Evolutionary conservation across 1,140 invertebrate genomes (phyloP), one percentile per base, ranked within the genome.

Genomic region (Rhizoglyphus robini): DNA sequence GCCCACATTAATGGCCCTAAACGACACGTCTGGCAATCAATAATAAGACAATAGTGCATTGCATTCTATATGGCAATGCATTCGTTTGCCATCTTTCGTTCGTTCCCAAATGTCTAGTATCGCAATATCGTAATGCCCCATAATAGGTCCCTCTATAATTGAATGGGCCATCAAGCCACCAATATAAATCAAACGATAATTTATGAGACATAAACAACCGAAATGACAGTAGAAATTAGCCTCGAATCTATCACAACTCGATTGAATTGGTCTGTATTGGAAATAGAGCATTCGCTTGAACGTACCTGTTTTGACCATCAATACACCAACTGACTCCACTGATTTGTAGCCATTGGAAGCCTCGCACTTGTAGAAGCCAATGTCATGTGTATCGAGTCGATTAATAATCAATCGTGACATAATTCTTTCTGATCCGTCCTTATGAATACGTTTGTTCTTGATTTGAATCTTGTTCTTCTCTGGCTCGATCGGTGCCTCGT

Each of bases 321-420:
- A 74, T 32, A 82, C 78, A 18, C 78, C 82, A 11, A 81, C 81
- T 3, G 83, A 82, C 32, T 80, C 76, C 20, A 84, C 80, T 66
- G 74, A 77, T 66, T 82, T 78, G n/a, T 79, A 74, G 3, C 79
- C 80, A 69, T 84, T 85, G 38, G 71, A 74, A 0, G 81, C 84
- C 64, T 81, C 79, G 74, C 86, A 87, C n/a, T 79, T 79, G 71
- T 87, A 86, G 74, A 80, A 84, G 23, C 84, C 85, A 36, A 79
- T 79, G 73, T 88, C 86, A 64, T 82, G 80, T 18, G 80, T 77
- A 66, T 85, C 82, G 46, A 85, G 70, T 59, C 81, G 77, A 36
- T 72, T 75, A 65, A 88, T 84, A 54, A 80, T 77, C 25, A 88
- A 74, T 27, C 76, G 72, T 0, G 81, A 81, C 23, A 76, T 65